Evolutionary conservation across 2,113 vertebrate species (phyloP), one percentile per base, ranked within the genome.

Genomic region (Burhinus bistriatus): DNA sequence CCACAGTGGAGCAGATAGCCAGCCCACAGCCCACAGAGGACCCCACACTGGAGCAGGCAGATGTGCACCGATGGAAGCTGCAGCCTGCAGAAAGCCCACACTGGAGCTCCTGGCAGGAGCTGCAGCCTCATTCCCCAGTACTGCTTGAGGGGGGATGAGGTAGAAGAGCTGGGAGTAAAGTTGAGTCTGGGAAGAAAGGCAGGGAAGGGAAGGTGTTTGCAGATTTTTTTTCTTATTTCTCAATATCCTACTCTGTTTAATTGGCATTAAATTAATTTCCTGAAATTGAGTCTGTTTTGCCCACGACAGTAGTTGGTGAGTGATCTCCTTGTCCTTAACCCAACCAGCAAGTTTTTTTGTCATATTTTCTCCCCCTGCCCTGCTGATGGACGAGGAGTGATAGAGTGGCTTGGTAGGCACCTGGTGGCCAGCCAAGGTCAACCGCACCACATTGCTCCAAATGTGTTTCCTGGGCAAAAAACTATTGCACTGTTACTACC

Each of bases 271-370:
- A 58, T 59, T 69, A 25, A 64, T 44, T 72, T 85, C 27, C 65
- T 27, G 12, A 51, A 72, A 71, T 23, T 2, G 1, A 32, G 58
- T 26, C 57, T 84, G 49, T 38, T 66, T 59, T 40, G 58, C 59
- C 45, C 0, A 0, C 47, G 52, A 54, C 3, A 5, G 42, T 29
- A 76, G 25, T 3, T 59, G 52, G 20, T 9, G 9, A 47, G 59
- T 47, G 15, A 55, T 27, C 7, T 65, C 34, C 22, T 76, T 34
- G 38, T 61, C 47, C 23, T 61, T 70, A 62, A 32, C 27, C 58
- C 0, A 1, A 36, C 19, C 1, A 2, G 42, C 1, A 2, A 57
- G 21, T 5, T 32, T 44, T 44, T 45, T 40, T 38, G 27, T 38
- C 22, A 2, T 59, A 45, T 36, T 57, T 36, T 42, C 29, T 30